Evolutionary conservation across 1,140 invertebrate species (phyloP), one percentile per base, ranked within the genome.

Genomic region (Microvelia longipes): DNA sequence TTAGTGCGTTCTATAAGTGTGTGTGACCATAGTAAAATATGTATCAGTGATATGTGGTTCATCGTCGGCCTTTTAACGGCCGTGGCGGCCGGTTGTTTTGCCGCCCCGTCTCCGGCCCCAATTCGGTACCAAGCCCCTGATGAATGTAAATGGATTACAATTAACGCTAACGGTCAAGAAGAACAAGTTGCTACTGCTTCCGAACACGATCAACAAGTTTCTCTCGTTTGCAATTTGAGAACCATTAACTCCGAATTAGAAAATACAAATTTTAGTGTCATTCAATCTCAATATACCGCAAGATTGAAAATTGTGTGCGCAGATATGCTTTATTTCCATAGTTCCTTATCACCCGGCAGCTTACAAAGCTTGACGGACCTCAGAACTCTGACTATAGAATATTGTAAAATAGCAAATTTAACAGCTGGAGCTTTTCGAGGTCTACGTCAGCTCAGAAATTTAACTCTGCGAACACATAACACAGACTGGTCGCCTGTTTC

Each of bases 241-340:
- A 92, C 91, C 71, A 92, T 93, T 81, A 93, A 93, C 80, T 92
- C 90, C 77, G 90, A 93, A 80, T 81, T 92, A 76, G 90, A 93
- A 81, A 91, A 91, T 77, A 92, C 90, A 29, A 94, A 94, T 76
- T 93, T 94, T 78, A 91, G 89, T 80, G 88, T 90, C 60, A 92
- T 91, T 71, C 90, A 92, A 79, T 88, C 90, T n/a, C 88, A 91
- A 76, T 90, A 92, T 73, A 92, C 91, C 28, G 90, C 92, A 1
- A 83, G 89, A 5, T 80, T 94, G 73, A 82, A 87, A 11, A 83
- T 94, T 26, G 88, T 91, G 78, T 94, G 92, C 81, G 92, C 88
- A 79, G 89, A 92, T 77, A 86, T 87, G 19, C 81, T 92, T 19
- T 91, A 92, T 79, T 92, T 91, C 77, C 90, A 92, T 81, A 92